Percentiles rank a stretch among this genome's conserved stretches.
These are phyloP conservation scores for Drosophila anceps DNA, from an alignment of 2,888 invertebrate genomes.

Conservation along the genomic window DNA sequence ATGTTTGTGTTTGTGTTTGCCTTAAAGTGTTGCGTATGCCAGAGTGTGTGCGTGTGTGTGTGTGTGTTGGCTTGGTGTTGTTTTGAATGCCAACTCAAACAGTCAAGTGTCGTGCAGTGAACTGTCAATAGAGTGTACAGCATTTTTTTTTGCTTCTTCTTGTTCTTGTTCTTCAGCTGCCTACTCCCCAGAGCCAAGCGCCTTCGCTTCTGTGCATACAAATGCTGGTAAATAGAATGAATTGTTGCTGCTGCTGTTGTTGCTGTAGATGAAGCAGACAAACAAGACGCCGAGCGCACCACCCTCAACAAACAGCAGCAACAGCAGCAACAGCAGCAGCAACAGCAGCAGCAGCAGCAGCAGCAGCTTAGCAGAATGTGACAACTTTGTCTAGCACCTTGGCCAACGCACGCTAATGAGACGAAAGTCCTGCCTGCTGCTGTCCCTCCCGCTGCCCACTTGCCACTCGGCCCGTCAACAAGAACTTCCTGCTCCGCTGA, in stretches of 20 bases:
- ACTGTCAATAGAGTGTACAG: slow-evolving; percentile 77
- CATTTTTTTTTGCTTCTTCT: slow-evolving; percentile 41
- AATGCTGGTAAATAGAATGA: slow-evolving; percentile 58
- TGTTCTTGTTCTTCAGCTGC: background rate
- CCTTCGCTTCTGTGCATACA: slow-evolving; percentile 42
- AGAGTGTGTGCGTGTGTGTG: slow-evolving; percentile 24
- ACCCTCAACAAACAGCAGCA: slow-evolving; percentile 13
- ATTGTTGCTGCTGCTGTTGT: slow-evolving; percentile 29
- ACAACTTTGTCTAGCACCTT: slow-evolving; percentile 57
- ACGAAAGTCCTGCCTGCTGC: slow-evolving; percentile 21
- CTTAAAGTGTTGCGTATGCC: slow-evolving; percentile 57
- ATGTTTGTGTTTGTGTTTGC: slow-evolving; percentile 66
- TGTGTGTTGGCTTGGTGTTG: slow-evolving; percentile 53
- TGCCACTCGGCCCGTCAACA: slow-evolving; percentile 22
- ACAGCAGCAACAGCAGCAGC: slow-evolving; percentile 4
- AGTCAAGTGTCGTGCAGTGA: slow-evolving; percentile 80
- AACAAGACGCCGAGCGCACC: slow-evolving; percentile 38
- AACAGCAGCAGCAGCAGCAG: too few relatives aligned
- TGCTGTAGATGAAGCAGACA: slow-evolving; percentile 66
- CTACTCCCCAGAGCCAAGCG: background rate
- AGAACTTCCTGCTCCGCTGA: slow-evolving; percentile 56
- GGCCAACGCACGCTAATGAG: slow-evolving; percentile 68
- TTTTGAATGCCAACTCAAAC: slow-evolving; percentile 78
- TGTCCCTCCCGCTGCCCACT: background rate
- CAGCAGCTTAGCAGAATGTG: slow-evolving; percentile 33